Evolutionary conservation across 2,113 vertebrate genomes (phyloP), one percentile per base, ranked within the genome.

Genomic region (Prunella himalayana): DNA sequence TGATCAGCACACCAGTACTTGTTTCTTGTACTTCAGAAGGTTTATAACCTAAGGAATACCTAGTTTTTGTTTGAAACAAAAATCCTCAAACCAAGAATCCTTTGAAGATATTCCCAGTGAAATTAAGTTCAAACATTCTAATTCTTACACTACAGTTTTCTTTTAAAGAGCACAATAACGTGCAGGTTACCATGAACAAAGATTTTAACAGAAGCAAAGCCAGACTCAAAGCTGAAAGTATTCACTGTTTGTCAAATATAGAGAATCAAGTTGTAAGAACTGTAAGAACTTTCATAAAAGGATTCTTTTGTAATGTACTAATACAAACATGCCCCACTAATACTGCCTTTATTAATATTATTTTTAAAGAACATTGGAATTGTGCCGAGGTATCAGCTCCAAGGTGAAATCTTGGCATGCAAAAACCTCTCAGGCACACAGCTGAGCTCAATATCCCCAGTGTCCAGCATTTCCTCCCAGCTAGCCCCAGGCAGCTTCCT

Each of bases 1-100:
- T 42, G 22, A 50, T 5, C 25, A 83, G 39, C 4, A 5, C 12
- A 4, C 0, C 5, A 44, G 41, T 5, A 41, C 20, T 60, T 19
- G 25, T 42, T 87, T 42, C 64, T 51, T 57, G 51, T 37, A 53
- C 47, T 88, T 75, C 45, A 61, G 37, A 60, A 35, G 27, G 12
- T 70, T 82, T 69, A 61, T 11, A 51, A 44, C n/a, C 35, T 18
- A 47, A 73, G 42, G 12, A 77, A 69, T 33, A 86, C 1, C 37
- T 49, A 9, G 42, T 35, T 69, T 64, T 61, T 57, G 35, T n/a
- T 84, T 69, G 78, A 53, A 92, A 77, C 13, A 65, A 69, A 82
- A 82, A 88, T 35, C 65, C 44, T 15, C 42, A 57, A 45, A 22
- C 16, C 0, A 1, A 76, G 35, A 89, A 59, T 50, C 44, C 24